Evolutionary conservation across 2,888 invertebrate genomes (phyloP).

Genomic region (Catocala sponsa): DNA sequence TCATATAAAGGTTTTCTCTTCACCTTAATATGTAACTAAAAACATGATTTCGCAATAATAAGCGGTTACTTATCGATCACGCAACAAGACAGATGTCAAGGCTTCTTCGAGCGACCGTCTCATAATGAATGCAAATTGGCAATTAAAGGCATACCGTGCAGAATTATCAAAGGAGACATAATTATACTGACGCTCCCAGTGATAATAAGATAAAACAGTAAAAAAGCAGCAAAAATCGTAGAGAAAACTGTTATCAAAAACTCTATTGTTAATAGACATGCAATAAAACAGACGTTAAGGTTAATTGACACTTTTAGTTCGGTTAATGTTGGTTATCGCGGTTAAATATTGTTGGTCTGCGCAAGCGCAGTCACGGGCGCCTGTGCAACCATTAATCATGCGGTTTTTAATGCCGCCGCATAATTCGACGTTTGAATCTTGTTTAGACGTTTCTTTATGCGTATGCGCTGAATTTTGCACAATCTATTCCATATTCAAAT

Average conservation of each 20-base stretch:
- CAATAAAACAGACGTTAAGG: constrained; percentile 43
- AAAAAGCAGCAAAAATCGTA: constrained; percentile 38
- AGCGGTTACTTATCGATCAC: constrained; percentile 51
- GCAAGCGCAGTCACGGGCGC: constrained; percentile 23
- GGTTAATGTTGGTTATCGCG: constrained; percentile 47
- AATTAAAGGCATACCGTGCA: constrained; percentile 64
- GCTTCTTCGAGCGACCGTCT: constrained; percentile 51
- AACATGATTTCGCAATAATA: too few species aligned
- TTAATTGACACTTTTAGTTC: constrained; percentile 54
- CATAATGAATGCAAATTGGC: constrained; percentile 70
- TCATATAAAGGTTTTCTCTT: too few species aligned
- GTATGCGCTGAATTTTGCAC: constrained; percentile 15
- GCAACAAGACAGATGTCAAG: constrained; percentile 65
- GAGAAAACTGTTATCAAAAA: constrained; percentile 45
- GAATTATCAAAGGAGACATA: constrained; percentile 41
- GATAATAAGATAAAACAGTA: constrained; percentile 49
- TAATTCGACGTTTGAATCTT: constrained; percentile 40
- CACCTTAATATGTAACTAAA: too few species aligned
- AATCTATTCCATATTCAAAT: constrained; percentile 30
- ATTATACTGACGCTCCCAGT: constrained; percentile 51
- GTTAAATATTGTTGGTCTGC: constrained; percentile 45
- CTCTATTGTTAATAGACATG: constrained; percentile 38
- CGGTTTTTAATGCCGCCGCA: constrained; percentile 41
- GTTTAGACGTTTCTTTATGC: constrained; percentile 34
- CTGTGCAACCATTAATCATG: constrained; percentile 42